Percentiles rank a stretch among this genome's conserved stretches.
Evolutionary conservation across 2,888 invertebrate genomes (phyloP).

Genomic region (Lasioglossum calceatum): DNA sequence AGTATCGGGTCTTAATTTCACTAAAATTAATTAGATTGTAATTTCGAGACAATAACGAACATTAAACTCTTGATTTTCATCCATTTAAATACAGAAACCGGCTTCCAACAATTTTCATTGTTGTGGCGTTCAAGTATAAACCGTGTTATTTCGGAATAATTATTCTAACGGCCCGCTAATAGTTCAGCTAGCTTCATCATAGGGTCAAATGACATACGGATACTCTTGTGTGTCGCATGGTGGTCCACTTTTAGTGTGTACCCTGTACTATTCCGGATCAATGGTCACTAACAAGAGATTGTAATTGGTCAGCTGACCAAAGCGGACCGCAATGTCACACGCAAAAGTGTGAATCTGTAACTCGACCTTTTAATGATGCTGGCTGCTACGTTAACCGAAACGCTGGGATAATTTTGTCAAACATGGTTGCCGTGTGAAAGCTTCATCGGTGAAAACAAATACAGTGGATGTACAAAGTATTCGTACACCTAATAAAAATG

Average conservation of each 20-base stretch:
- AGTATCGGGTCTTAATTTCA: neutral
- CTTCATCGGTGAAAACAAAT: neutral
- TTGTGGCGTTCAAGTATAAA: neutral
- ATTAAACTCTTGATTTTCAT: neutral
- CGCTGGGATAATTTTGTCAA: neutral
- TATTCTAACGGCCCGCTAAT: neutral
- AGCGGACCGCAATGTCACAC: neutral
- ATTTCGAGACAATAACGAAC: neutral
- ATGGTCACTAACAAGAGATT: constrained; percentile 5
- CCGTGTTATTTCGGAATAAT: neutral
- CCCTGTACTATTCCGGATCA: neutral
- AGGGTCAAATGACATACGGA: neutral
- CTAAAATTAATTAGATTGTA: neutral
- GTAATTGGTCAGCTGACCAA: constrained; percentile 9
- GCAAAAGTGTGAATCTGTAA: neutral
- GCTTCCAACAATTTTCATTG: neutral
- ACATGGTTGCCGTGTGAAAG: neutral
- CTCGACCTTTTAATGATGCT: neutral
- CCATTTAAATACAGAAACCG: neutral
- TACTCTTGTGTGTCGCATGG: neutral
- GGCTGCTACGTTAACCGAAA: neutral
- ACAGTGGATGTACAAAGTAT: no score
- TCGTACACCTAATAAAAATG: no score
- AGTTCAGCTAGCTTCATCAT: neutral
- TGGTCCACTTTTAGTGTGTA: neutral